Conservation (phyloP, 2,888 invertebrate species). For the Ochropleura plecta region DNA sequence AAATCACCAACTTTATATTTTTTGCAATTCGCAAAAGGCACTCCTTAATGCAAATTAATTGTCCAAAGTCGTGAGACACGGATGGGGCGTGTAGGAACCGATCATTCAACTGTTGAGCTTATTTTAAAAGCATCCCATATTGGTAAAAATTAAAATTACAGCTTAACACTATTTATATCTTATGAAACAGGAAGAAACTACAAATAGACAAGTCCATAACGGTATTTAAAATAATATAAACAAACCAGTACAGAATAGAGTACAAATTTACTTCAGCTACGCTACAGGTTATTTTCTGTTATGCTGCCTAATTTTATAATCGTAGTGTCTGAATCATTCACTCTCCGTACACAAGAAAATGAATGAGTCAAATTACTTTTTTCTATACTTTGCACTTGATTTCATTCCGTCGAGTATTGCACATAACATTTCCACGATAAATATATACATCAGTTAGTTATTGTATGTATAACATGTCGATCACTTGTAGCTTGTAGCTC, state of each 20-base stretch:
- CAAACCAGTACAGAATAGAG: slow-evolving; percentile 70
- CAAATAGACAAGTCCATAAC: slow-evolving; percentile 78
- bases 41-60: slow-evolving; percentile 81
- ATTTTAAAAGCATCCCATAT: slow-evolving; percentile 68
- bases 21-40: slow-evolving; percentile 84
- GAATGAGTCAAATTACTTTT: slow-evolving; percentile 71
- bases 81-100: slow-evolving; percentile 61
- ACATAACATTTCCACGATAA: slow-evolving; percentile 79
- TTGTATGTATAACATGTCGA: slow-evolving; percentile 66
- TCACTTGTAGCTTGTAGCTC: slow-evolving; percentile 66
- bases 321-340: slow-evolving; percentile 72
- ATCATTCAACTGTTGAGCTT: slow-evolving; percentile 72
- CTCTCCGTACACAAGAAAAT: slow-evolving; percentile 71
- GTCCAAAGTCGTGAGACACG: slow-evolving; percentile 58
- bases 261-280: slow-evolving; percentile 69
- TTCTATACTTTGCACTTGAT: slow-evolving; percentile 75
- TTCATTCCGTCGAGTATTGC: slow-evolving; percentile 80
- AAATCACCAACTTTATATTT: slow-evolving; percentile 74
- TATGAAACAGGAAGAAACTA: slow-evolving; percentile 85
- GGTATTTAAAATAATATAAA: slow-evolving; percentile 72
- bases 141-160: slow-evolving; percentile 67
- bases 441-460: slow-evolving; percentile 79
- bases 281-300: slow-evolving; percentile 69
- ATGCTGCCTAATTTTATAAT: slow-evolving; percentile 72
- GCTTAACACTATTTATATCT: slow-evolving; percentile 77